Evolutionary conservation across 2,888 invertebrate genomes (phyloP).

Genomic region (Auanema freiburgensis): DNA sequence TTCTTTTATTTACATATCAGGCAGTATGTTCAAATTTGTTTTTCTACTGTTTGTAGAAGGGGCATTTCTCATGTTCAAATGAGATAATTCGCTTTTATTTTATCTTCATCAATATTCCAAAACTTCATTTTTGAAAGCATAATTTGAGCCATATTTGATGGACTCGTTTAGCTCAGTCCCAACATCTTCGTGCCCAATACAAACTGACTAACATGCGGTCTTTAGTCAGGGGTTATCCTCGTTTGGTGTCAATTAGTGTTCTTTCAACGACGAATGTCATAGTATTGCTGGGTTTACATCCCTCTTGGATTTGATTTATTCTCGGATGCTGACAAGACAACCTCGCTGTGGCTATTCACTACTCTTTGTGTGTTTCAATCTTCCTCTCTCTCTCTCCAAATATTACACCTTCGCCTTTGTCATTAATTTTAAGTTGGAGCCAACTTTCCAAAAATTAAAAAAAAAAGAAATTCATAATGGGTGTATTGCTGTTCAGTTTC

Average conservation of each 20-base stretch:
- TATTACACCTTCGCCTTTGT: neutral
- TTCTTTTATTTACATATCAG: too few species aligned
- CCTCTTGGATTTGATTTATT: conserved; percentile 23
- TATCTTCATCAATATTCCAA: too few species aligned
- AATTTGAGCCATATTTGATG: too few species aligned
- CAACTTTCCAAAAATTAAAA: neutral
- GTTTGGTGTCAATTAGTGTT: conserved; percentile 20
- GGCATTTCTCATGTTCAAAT: too few species aligned
- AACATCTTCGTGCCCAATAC: too few species aligned
- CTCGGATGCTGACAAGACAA: conserved; percentile 10
- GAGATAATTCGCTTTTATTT: too few species aligned
- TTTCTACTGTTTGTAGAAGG: too few species aligned
- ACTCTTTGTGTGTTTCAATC: conserved; percentile 3
- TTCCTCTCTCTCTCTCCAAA: conserved; percentile 1
- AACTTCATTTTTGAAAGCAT: too few species aligned
- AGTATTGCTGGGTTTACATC: conserved; percentile 17
- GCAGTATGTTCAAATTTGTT: too few species aligned
- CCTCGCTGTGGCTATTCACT: neutral
- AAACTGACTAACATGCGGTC: too few species aligned
- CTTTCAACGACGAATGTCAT: conserved; percentile 14
- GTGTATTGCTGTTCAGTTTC: neutral
- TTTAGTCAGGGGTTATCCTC: too few species aligned
- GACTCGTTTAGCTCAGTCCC: too few species aligned
- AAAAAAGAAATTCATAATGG: neutral
- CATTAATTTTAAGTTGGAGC: neutral